Conservation (phyloP, 2,888 invertebrate species). For the Fabriciana adippe region DNA sequence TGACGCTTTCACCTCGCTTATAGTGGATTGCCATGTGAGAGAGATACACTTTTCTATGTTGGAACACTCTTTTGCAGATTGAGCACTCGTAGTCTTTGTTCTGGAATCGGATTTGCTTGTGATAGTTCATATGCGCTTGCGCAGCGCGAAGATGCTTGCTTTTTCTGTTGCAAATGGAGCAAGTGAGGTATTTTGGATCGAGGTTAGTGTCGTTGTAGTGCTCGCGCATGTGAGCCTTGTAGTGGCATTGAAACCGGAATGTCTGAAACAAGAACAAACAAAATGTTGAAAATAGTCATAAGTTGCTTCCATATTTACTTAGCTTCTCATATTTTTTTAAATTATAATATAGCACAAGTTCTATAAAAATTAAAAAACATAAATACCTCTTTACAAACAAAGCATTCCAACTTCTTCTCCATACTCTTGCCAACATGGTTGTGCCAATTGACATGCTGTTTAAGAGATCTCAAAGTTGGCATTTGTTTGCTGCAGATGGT, state of each 20-base stretch:
- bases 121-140: conserved; percentile 73
- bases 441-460: conserved; percentile 76
- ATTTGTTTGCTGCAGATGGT: conserved; percentile 73
- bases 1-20: conserved; percentile 69
- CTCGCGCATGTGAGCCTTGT: conserved; percentile 71
- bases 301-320: neutral
- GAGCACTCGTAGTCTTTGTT: conserved; percentile 76
- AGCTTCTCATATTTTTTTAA: neutral
- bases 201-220: conserved; percentile 70
- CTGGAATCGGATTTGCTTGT: conserved; percentile 76
- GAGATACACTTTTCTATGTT: conserved; percentile 68
- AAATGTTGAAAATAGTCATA: neutral
- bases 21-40: conserved; percentile 77
- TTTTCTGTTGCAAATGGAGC: conserved; percentile 69
- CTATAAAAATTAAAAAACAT: conserved; percentile 5
- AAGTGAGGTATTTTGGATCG: conserved; percentile 69
- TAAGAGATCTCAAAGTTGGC: conserved; percentile 69
- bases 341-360: neutral
- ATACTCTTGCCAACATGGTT: conserved; percentile 66
- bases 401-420: conserved; percentile 67
- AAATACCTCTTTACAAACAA: conserved; percentile 73
- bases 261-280: conserved; percentile 51
- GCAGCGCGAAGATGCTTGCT: conserved; percentile 77
- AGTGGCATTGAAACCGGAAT: conserved; percentile 73
- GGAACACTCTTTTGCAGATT: conserved; percentile 75